phyloP scores from a whole-genome alignment of 2,888 invertebrate genomes.

The Melanchra persicariae region DNA sequence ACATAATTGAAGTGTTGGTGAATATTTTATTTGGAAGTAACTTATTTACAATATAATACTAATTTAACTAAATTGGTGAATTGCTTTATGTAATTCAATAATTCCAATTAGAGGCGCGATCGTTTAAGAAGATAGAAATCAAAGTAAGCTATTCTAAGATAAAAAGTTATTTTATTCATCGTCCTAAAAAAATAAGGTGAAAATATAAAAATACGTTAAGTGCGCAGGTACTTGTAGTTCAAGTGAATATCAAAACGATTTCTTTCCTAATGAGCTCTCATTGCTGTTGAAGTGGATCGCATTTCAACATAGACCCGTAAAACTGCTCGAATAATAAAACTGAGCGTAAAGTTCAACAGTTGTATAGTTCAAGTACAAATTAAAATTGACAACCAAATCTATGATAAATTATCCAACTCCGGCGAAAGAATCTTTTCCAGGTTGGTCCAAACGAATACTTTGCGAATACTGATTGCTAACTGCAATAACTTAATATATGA shows the following conservation, averaged over 20 bases:
- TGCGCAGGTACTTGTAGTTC: constrained; percentile 17
- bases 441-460: not conserved
- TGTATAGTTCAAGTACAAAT: too few relatives aligned
- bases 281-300: not conserved
- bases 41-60: too few relatives aligned
- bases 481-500: not conserved
- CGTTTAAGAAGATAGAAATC: constrained; percentile 10
- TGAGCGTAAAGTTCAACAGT: too few relatives aligned
- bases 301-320: too few relatives aligned
- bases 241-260: constrained; percentile 42
- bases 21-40: too few relatives aligned
- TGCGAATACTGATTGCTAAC: not conserved
- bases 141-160: not conserved
- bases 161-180: constrained; percentile 14
- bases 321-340: too few relatives aligned
- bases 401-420: too few relatives aligned
- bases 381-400: too few relatives aligned
- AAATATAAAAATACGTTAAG: constrained; percentile 18
- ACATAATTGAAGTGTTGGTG: too few relatives aligned
- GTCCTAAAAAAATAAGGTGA: constrained; percentile 12
- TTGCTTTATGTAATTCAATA: constrained; percentile 6
- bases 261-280: constrained; percentile 32
- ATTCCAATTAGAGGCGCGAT: not conserved
- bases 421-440: too few relatives aligned
- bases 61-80: too few relatives aligned